Base-by-base conservation (phyloP, 2,888 invertebrate species). In the Cybosia mesomella region DNA sequence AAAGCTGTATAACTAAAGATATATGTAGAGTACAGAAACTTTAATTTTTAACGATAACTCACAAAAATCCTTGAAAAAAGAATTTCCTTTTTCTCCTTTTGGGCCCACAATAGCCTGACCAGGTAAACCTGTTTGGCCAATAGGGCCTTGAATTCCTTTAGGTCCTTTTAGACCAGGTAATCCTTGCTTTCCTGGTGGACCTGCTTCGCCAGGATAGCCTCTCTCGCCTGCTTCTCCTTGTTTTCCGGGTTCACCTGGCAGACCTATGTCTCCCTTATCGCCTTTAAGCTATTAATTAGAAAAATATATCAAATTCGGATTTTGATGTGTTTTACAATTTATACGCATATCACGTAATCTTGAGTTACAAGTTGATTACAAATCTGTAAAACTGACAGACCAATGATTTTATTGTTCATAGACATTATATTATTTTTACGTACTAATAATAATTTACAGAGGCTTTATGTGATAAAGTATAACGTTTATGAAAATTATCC, bases 31-130 rank as follows among this genome's bases (percentile, higher is more conserved):
- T n/a, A 39, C n/a, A 49, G n/a, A 11, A 9, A 15, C 34, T 39
- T 15, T 9, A 13, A 22, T 39, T 7, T 5, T 36, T 55, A 11
- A 24, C 21, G 28, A 0, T 32, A 9, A 36, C 54, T 63, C 34
- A 63, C 63, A 34, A 63, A 63, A 54, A 32, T 63, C 63, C 34
- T 63, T 49, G 7, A 63, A 34, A 54, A 63, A 63, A 54, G 54
- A 53, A 54, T 53, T 63, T 63, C 63, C 63, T 34, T 63, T 63
- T 18, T 63, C 63, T 54, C 63, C 63, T 22, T 63, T 63, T 34
- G 34, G 34, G 4, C 63, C 63, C 32, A 15, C 5, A 8, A 54
- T 53, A 22, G 34, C 22, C 4, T 15, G 54, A 1, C 63, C 63
- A 22, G 54, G 63, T 63, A 10, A 62, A 32, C 61, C 61, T 32